These are phyloP conservation scores for Semnornis frantzii DNA, from an alignment of 2,113 vertebrate species.

Conservation along the genomic window DNA sequence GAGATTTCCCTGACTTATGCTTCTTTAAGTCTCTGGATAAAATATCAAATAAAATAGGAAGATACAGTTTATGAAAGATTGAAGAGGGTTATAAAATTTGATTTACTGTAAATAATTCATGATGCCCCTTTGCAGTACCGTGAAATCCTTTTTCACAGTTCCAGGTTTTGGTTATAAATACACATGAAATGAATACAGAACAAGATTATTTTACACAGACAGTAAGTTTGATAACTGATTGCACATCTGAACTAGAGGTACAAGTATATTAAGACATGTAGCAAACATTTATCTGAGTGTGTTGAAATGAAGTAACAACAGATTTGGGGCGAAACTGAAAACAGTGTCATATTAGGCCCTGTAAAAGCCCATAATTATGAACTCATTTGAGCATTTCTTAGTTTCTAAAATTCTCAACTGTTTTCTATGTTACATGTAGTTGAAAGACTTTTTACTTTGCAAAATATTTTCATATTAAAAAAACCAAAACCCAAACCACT, in stretches of 20 bases:
- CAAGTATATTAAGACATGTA: neutral
- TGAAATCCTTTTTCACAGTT: conserved; percentile 8
- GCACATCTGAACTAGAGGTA: neutral
- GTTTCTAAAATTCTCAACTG: neutral
- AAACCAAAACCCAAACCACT: neutral
- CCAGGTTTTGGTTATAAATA: conserved; percentile 32
- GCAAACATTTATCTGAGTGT: neutral
- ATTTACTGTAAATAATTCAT: conserved; percentile 70
- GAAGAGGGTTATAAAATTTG: conserved; percentile 58
- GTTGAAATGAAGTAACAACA: neutral
- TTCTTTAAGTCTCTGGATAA: conserved; percentile 49
- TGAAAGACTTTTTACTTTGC: neutral
- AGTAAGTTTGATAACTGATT: neutral
- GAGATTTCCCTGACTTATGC: conserved; percentile 40
- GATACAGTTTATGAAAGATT: conserved; percentile 60
- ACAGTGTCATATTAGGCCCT: neutral
- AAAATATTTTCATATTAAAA: neutral
- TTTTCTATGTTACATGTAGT: neutral
- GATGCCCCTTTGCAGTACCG: neutral
- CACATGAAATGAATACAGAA: conserved; percentile 5
- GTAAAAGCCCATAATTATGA: neutral
- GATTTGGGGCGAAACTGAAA: neutral
- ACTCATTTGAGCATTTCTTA: neutral
- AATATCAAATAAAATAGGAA: conserved; percentile 57
- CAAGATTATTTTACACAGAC: conserved; percentile 7